Evolutionary conservation across 1,140 invertebrate species (phyloP).

Genomic region (Drosophila arawakana): DNA sequence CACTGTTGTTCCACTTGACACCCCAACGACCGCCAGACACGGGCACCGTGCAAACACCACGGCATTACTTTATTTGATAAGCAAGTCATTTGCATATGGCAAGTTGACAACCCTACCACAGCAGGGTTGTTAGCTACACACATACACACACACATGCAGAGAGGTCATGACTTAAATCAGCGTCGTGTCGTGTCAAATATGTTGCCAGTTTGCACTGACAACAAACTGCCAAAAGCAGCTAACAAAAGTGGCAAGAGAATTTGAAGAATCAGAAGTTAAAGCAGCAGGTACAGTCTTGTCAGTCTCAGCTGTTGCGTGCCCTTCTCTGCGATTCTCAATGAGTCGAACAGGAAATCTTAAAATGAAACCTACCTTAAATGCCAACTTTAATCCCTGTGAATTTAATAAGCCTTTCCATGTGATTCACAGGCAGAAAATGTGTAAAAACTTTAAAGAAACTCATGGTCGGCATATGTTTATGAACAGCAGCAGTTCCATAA

Average conservation of each 20-base stretch:
- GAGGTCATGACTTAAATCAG: slow-evolving; percentile 57
- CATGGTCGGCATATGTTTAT: slow-evolving; percentile 37
- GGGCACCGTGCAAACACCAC: slow-evolving; percentile 26
- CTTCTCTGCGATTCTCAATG: background rate
- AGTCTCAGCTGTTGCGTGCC: background rate
- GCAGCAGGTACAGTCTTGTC: background rate
- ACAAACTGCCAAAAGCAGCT: slow-evolving; percentile 26
- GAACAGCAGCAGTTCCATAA: slow-evolving; percentile 37
- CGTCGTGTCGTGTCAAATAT: slow-evolving; percentile 66
- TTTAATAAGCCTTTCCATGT: background rate
- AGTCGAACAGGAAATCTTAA: background rate
- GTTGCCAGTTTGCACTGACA: slow-evolving; percentile 54
- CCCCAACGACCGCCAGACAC: slow-evolving; percentile 34
- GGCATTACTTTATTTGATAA: slow-evolving; percentile 76
- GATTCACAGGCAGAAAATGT: background rate
- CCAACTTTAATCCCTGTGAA: background rate
- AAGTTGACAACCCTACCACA: slow-evolving; percentile 50
- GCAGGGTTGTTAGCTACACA: slow-evolving; percentile 1
- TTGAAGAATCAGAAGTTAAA: background rate
- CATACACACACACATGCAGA: background rate
- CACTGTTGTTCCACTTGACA: slow-evolving; percentile 65
- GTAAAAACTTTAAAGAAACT: slow-evolving; percentile 5
- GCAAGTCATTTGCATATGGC: slow-evolving; percentile 79
- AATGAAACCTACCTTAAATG: background rate
- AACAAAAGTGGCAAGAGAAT: background rate